These are phyloP conservation scores for Baryphthengus martii DNA, from an alignment of 2,113 vertebrate genomes.

Conservation along the genomic window DNA sequence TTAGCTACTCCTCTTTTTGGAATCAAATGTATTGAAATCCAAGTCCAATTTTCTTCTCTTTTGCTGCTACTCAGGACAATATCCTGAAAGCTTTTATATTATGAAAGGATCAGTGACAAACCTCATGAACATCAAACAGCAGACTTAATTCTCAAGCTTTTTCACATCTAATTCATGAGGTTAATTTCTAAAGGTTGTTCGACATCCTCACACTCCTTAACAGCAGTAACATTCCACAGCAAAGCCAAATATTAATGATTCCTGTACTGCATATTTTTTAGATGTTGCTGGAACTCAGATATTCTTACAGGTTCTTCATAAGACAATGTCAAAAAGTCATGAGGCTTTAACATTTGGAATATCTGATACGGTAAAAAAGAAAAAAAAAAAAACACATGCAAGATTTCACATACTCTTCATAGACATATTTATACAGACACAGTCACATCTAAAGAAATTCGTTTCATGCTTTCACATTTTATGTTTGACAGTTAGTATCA, in stretches of 20 bases:
- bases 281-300: not conserved
- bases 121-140: not conserved
- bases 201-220: not conserved
- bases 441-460: constrained; percentile 77
- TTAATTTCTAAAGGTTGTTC: constrained; percentile 2
- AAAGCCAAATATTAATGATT: not conserved
- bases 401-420: constrained; percentile 26
- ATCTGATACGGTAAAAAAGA: not conserved
- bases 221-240: not conserved
- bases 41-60: not conserved
- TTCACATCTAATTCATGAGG: not conserved
- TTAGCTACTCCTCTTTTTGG: not conserved
- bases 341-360: constrained; percentile 18
- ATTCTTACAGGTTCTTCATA: not conserved
- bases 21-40: not conserved
- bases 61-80: not conserved
- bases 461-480: constrained; percentile 76
- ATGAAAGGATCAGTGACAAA: not conserved
- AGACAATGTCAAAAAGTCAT: constrained; percentile 15
- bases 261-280: not conserved
- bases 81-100: not conserved
- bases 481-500: constrained; percentile 82
- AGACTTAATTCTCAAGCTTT: not conserved
- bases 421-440: constrained; percentile 52
- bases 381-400: not conserved